Evolutionary conservation across 64 coral and sea anemone species (phyloP).

Genomic region (Actinia equina): DNA sequence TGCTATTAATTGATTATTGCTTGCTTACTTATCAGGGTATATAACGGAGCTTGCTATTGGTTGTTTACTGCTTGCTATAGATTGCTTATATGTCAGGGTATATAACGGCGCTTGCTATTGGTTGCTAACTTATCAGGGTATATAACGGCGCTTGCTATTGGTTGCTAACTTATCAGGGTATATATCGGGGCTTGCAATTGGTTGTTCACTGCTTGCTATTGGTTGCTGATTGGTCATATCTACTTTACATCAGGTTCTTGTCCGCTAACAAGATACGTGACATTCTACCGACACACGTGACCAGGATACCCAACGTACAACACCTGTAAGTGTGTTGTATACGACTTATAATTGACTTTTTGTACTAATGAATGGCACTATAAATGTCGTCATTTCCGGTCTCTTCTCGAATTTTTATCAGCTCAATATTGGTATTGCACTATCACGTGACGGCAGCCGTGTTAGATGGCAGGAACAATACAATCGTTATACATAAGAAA

Average conservation of each 20-base stretch:
- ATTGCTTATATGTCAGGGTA: not conserved
- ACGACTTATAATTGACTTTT: not conserved
- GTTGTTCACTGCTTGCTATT: not conserved
- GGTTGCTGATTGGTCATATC: slow-evolving; percentile 14
- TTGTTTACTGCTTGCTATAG: not conserved
- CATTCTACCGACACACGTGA: not conserved
- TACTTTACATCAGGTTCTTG: slow-evolving; percentile 15
- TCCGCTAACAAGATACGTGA: not conserved
- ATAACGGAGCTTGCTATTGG: not conserved
- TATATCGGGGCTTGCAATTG: not conserved
- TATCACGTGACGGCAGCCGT: too few relatives aligned
- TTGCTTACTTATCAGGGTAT: not conserved
- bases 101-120: not conserved
- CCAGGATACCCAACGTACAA: not conserved
- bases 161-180: not conserved
- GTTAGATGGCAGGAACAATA: too few relatives aligned
- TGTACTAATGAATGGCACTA: not conserved
- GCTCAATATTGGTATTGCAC: too few relatives aligned
- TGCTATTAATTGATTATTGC: not conserved
- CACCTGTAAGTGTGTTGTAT: slow-evolving; percentile 1
- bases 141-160: not conserved
- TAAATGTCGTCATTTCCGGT: not conserved
- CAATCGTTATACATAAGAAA: too few relatives aligned
- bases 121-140: not conserved
- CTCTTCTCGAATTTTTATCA: not conserved